Base-by-base conservation (phyloP, 1,140 invertebrate species). In the Zaprionus gabonicus region DNA sequence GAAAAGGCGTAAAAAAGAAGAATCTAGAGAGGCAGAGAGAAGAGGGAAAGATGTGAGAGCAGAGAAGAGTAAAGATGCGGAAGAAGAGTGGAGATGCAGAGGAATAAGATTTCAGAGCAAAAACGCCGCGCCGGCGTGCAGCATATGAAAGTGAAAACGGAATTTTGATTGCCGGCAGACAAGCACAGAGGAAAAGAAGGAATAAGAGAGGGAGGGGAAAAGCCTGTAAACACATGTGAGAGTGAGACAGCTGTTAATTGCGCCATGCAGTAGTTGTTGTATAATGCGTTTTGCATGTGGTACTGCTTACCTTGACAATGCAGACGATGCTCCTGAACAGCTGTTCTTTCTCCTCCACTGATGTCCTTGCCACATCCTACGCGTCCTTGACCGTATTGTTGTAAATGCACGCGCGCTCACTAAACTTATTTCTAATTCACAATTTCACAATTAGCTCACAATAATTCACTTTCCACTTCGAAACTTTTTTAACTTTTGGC, bases 401-500 rank as follows among this genome's bases (percentile, higher is more conserved):
- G 3, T n/a, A 10, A 34, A 58, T 20, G 53, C 41, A 57, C 36
- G 41, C 41, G 41, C n/a, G 6, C 7, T 23, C 23, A 53, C 17
- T 17, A 46, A n/a, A 23, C 28, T 25, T 25, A 17, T 31, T 7
- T 13, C 38, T 49, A 51, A 63, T 23, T 28, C 36, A 46, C 17
- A 55, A 25, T 53, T 60, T 20, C 17, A 66, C 62, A 60, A 34
- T 25, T 55, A 25, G 25, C n/a, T n/a, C 27, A 46, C 23, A 12
- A 36, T 44, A 38, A 13, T 56, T 49, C 23, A 57, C 70, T 55
- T 36, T 31, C 0, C 41, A 68, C 62, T 67, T 56, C 5, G 36
- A 71, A 65, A 64, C 67, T 49, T 17, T 12, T 57, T 46, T 34
- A 71, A 27, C 34, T 67, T 74, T 77, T 77, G 75, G 75, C 75